A percentile compares a stretch with the other conserved stretches of the same genome.
These are phyloP conservation scores for Myotis vivesi DNA, from an alignment of 2,797 vertebrate species.

Conservation along the genomic window DNA sequence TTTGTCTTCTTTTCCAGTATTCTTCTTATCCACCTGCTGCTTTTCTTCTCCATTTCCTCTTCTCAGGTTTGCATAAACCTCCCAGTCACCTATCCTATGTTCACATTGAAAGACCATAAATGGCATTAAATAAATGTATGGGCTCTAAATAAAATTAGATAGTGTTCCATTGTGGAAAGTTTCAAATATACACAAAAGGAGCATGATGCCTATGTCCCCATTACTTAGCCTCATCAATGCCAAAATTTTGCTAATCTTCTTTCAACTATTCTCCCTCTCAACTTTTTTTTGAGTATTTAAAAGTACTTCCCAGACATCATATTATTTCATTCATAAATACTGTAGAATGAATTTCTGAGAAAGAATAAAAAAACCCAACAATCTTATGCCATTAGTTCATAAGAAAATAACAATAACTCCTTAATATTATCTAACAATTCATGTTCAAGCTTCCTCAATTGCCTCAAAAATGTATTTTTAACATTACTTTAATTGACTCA, in stretches of 20 bases:
- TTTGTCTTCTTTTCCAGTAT: background rate
- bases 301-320: background rate
- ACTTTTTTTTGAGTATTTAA: conserved; percentile 5
- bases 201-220: background rate
- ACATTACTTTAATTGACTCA: background rate
- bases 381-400: background rate
- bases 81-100: background rate
- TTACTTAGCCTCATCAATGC: background rate
- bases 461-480: conserved; percentile 8
- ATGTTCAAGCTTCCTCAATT: background rate
- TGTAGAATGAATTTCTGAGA: conserved; percentile 14
- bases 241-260: conserved; percentile 37
- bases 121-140: background rate
- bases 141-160: background rate
- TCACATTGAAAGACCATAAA: conserved; percentile 1
- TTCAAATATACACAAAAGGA: conserved; percentile 28
- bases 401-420: background rate
- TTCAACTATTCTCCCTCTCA: background rate
- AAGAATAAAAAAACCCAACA: background rate
- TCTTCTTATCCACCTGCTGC: background rate
- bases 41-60: background rate
- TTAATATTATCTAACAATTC: background rate
- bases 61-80: background rate
- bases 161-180: background rate
- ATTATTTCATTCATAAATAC: background rate